phyloP scores from a whole-genome alignment of 2,113 vertebrate species.

The Gymnogyps californianus region DNA sequence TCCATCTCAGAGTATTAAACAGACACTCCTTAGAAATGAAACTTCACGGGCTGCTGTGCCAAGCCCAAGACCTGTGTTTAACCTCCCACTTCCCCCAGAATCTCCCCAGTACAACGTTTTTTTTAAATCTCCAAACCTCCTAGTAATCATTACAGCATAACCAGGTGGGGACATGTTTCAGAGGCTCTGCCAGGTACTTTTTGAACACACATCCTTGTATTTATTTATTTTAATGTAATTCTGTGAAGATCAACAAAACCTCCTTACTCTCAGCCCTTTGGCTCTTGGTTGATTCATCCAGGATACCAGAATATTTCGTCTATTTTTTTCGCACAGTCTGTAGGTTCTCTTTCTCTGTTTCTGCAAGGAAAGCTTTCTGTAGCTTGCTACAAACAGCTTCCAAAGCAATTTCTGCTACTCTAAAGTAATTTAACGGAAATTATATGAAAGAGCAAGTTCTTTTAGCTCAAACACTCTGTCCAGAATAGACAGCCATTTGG shows the following conservation, averaged over 20 bases:
- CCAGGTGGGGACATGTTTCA: neutral
- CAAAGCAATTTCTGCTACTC: neutral
- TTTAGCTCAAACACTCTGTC: neutral
- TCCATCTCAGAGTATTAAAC: neutral
- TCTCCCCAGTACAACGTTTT: neutral
- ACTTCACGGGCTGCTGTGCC: rapidly evolving
- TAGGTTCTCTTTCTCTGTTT: neutral
- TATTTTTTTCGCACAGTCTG: neutral
- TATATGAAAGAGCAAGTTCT: neutral
- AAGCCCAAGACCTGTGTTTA: neutral
- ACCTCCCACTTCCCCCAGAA: neutral
- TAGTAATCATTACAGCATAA: neutral
- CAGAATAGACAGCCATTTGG: neutral
- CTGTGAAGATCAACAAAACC: neutral
- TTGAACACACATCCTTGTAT: neutral
- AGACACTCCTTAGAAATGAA: neutral
- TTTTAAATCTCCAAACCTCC: neutral
- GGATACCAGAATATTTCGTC: neutral
- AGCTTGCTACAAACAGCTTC: neutral
- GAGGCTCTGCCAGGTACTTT: neutral
- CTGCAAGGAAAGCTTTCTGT: neutral
- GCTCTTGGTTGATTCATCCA: neutral
- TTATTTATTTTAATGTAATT: neutral
- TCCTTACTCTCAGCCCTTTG: neutral
- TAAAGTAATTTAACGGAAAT: neutral